Percentiles rank a stretch among this genome's conserved stretches.
These are phyloP conservation scores for Temnopleurus reevesii DNA, from an alignment of 53 echinoderm and acorn worm genomes.

Conservation along the genomic window DNA sequence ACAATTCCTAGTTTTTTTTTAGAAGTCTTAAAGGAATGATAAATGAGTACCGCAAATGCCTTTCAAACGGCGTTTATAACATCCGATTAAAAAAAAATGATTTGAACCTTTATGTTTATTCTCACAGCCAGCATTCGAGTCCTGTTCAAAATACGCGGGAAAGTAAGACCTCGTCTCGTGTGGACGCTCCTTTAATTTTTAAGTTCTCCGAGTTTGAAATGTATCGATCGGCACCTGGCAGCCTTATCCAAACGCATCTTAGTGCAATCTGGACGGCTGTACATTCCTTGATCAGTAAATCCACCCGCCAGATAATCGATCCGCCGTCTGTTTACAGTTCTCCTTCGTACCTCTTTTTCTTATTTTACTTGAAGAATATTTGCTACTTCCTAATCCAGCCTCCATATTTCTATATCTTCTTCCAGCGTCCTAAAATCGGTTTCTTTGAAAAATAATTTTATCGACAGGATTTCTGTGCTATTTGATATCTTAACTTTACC, in stretches of 20 bases:
- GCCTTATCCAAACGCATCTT: conserved; percentile 52
- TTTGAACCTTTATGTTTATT: background rate
- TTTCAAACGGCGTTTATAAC: too few relatives aligned
- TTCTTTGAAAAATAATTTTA: too few relatives aligned
- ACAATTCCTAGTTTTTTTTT: too few relatives aligned
- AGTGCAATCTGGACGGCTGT: conserved; percentile 45
- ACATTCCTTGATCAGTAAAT: conserved; percentile 46
- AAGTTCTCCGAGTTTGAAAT: conserved; percentile 40
- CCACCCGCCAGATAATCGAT: conserved; percentile 49
- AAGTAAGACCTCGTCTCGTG: background rate
- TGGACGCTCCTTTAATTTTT: background rate
- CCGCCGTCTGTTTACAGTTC: conserved; percentile 37
- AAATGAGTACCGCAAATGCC: too few relatives aligned
- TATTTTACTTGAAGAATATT: background rate
- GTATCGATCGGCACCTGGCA: conserved; percentile 55
- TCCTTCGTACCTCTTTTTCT: background rate
- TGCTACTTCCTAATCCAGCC: background rate
- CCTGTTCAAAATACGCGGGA: background rate
- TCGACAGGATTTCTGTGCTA: too few relatives aligned
- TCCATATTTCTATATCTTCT: background rate
- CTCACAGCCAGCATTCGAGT: too few relatives aligned
- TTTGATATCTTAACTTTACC: too few relatives aligned
- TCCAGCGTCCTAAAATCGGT: too few relatives aligned
- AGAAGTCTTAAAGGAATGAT: too few relatives aligned
- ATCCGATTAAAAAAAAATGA: background rate